Conservation (phyloP, 2,888 invertebrate species). For the Yponomeuta sedellus region DNA sequence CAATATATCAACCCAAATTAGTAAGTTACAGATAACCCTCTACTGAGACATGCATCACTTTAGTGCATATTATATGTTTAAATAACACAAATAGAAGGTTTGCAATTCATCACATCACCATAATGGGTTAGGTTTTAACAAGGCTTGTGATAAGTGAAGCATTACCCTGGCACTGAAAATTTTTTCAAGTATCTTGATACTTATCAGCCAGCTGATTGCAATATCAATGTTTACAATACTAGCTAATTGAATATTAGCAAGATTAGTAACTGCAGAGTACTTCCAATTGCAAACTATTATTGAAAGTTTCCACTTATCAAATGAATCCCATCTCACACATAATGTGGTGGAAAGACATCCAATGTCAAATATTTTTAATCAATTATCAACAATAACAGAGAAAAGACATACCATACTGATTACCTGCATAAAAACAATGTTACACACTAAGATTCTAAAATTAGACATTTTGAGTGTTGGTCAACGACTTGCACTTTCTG, state of each 20-base stretch:
- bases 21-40: no score
- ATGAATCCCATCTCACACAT: no score
- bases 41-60: no score
- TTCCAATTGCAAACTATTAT: not conserved
- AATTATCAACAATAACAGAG: not conserved
- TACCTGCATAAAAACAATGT: not conserved
- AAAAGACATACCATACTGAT: not conserved
- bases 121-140: not conserved
- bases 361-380: not conserved
- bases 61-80: not conserved
- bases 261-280: not conserved
- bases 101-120: not conserved
- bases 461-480: slow-evolving; percentile 41
- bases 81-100: not conserved
- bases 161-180: not conserved
- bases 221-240: not conserved
- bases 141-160: not conserved
- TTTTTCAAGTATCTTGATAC: not conserved
- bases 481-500: slow-evolving; percentile 65
- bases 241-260: not conserved
- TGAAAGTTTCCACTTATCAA: not conserved
- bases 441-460: slow-evolving; percentile 43
- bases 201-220: not conserved
- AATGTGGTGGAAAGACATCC: not conserved
- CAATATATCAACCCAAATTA: no score